Conservation (phyloP, 2,113 vertebrate species). For the Etheostoma cragini region DNA sequence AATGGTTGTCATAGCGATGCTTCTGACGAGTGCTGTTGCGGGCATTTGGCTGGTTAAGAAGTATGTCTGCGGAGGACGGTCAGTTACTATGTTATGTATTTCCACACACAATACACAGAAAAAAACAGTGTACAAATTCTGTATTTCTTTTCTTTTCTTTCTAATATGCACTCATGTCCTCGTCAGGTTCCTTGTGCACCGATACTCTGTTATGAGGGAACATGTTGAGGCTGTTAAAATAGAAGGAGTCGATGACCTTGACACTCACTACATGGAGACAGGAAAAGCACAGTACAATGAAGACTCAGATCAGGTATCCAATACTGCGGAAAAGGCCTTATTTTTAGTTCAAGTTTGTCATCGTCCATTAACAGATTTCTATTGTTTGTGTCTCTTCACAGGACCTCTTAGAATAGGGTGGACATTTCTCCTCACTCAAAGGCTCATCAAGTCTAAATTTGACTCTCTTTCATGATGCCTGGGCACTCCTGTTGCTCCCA, state of each 20-base stretch:
- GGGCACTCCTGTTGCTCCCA: slow-evolving; percentile 51
- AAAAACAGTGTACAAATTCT: neutral
- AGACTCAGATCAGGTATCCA: slow-evolving; percentile 92
- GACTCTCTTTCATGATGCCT: slow-evolving; percentile 41
- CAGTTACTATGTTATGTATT: slow-evolving; percentile 60
- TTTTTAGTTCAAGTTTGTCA: neutral
- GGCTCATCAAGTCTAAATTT: slow-evolving; percentile 39
- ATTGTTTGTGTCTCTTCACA: slow-evolving; percentile 50
- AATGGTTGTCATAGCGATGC: slow-evolving; percentile 86
- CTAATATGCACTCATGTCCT: slow-evolving; percentile 8
- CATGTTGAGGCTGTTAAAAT: slow-evolving; percentile 88
- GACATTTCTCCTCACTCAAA: slow-evolving; percentile 16
- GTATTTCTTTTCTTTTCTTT: neutral
- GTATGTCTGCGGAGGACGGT: slow-evolving; percentile 95
- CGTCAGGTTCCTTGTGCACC: slow-evolving; percentile 93
- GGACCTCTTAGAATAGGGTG: slow-evolving; percentile 77
- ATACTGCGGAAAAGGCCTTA: neutral
- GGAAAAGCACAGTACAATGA: slow-evolving; percentile 87
- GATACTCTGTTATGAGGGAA: slow-evolving; percentile 91
- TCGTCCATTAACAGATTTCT: neutral
- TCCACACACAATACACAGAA: neutral
- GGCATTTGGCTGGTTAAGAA: slow-evolving; percentile 92
- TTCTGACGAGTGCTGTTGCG: slow-evolving; percentile 82
- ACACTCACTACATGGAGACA: slow-evolving; percentile 75
- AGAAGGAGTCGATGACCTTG: slow-evolving; percentile 87